Percentiles rank a stretch among this genome's conserved stretches.
These are phyloP conservation scores for Pachypanchax playfairii DNA, from an alignment of 2,113 vertebrate genomes.

Conservation along the genomic window DNA sequence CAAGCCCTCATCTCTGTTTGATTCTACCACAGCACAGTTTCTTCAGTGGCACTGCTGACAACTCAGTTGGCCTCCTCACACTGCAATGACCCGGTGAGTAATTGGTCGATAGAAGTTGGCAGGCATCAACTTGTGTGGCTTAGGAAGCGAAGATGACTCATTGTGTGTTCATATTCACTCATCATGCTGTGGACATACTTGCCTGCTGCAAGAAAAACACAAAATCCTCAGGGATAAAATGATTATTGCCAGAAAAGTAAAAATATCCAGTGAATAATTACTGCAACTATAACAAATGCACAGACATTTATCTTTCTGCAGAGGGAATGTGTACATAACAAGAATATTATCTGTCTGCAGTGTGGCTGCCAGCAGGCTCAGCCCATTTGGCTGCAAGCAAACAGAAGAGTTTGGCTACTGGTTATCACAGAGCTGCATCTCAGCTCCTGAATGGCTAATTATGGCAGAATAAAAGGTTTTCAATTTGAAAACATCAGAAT, in stretches of 20 bases:
- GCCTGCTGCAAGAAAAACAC: constrained; percentile 13
- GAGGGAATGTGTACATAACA: constrained; percentile 64
- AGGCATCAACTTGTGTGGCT: constrained; percentile 43
- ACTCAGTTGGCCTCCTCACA: constrained; percentile 53
- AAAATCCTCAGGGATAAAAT: constrained; percentile 28
- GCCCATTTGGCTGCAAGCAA: constrained; percentile 57
- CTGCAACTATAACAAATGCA: constrained; percentile 54
- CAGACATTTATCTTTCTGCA: constrained; percentile 53
- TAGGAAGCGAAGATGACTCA: constrained; percentile 40
- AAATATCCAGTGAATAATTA: constrained; percentile 62
- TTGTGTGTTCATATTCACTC: constrained; percentile 28
- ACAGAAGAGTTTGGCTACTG: constrained; percentile 49
- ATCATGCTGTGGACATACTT: constrained; percentile 20
- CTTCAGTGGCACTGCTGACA: constrained; percentile 48
- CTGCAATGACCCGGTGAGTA: constrained; percentile 41
- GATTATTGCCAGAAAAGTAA: constrained; percentile 35
- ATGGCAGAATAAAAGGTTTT: constrained; percentile 45
- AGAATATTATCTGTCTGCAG: constrained; percentile 63
- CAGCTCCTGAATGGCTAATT: constrained; percentile 41
- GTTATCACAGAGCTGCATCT: constrained; percentile 57
- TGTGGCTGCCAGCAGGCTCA: constrained; percentile 55
- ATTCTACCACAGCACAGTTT: constrained; percentile 15
- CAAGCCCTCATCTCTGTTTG: constrained; percentile 4
- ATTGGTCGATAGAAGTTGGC: constrained; percentile 57
- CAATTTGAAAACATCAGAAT: constrained; percentile 27